Base-by-base conservation (phyloP, 2,888 invertebrate genomes). In the Lysandra bellargus region DNA sequence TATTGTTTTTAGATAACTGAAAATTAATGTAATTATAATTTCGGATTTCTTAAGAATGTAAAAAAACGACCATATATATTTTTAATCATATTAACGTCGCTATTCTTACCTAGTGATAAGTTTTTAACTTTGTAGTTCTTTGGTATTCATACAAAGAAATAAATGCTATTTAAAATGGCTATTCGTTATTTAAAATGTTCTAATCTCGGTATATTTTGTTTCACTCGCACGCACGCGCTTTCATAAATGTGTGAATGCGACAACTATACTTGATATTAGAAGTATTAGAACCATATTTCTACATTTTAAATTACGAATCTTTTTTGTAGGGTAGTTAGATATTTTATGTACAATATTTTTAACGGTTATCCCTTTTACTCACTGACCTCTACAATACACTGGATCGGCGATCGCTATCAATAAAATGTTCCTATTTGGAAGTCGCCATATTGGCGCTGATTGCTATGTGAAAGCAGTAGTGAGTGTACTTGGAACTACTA, bases 61-160 rank as follows among this genome's bases (percentile, higher is more conserved):
- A 49, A 49, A 44, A 1, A 9, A 49, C 49, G 49, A 49, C 49
- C 49, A 49, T 49, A 44, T 44, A 12, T 49, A 37, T 57, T 57
- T 17, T 57, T 57, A 57, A 57, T 40, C 7, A 6, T 40, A 40
- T 40, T 40, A 53, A 17, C 23, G n/a, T 61, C 61, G 7, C 23
- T 4, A 23, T 30, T 7, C 4, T 64, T 30, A 64, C 30, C 9
- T 64, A 64, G 30, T 30, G 64, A 30, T 69, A 33, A 69, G 14
- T 69, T 14, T 69, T 69, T 14, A 33, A 30, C 33, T 33, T 57
- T 49, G 49, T 49, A 49, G 33, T 37, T 69, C 69, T 69, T 69
- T 69, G 69, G 69, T 69, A 69, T 33, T 33, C 4, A 33, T 69
- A 69, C 33, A 69, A 69, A 37, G 69, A 37, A 69, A 69, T 69